Percentiles rank a stretch among this genome's conserved stretches.
Conservation (phyloP, 2,888 invertebrate genomes). For the Coecobrya sp. region DNA sequence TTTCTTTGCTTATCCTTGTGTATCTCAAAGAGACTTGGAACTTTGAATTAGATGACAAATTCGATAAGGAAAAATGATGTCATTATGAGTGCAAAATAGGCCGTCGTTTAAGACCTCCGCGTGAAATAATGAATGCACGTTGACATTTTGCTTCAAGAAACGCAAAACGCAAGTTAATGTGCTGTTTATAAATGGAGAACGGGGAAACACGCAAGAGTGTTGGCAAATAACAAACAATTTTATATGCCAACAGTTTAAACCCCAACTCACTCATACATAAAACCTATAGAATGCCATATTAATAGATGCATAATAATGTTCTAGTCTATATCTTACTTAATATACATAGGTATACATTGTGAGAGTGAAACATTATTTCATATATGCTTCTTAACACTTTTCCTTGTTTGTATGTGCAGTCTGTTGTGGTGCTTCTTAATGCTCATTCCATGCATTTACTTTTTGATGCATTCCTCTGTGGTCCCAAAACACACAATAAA, state of each 20-base stretch:
- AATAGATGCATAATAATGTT: neutral
- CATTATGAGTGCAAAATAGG: neutral
- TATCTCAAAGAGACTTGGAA: too few species aligned
- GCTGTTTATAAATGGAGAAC: neutral
- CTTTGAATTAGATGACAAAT: too few species aligned
- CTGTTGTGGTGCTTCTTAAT: neutral
- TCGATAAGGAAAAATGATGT: neutral
- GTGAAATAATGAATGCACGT: slow-evolving; percentile 67
- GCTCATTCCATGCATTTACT: neutral
- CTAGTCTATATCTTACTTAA: neutral
- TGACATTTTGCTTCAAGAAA: slow-evolving; percentile 56
- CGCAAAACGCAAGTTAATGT: neutral
- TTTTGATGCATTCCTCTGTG: slow-evolving; percentile 52
- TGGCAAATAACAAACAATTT: neutral
- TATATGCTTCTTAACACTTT: neutral
- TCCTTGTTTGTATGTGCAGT: neutral
- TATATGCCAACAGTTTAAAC: neutral
- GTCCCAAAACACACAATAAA: slow-evolving; percentile 60
- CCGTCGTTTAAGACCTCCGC: neutral
- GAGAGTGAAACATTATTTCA: neutral
- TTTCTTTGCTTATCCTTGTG: too few species aligned
- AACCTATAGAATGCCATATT: neutral
- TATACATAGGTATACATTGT: too few species aligned
- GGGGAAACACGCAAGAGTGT: neutral
- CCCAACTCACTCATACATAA: neutral